Evolutionary conservation across 2,888 invertebrate genomes (phyloP).

Genomic region (Dendrolimus houi): DNA sequence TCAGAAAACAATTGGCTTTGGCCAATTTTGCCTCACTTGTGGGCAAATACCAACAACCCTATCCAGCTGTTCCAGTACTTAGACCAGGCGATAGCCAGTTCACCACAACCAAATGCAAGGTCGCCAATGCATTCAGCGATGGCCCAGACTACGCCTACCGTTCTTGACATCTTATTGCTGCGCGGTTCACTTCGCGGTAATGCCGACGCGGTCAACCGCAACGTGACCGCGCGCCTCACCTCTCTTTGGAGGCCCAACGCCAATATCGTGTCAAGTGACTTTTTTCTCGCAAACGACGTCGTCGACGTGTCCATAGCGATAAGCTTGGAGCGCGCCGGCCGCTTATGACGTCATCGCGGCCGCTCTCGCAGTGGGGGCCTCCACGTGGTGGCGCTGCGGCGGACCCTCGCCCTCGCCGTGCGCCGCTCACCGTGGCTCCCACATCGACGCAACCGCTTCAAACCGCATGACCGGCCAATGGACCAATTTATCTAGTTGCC

Average conservation of each 20-base stretch:
- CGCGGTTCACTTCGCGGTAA: constrained; percentile 78
- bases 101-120: constrained; percentile 51
- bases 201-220: constrained; percentile 81
- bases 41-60: constrained; percentile 76
- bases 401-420: constrained; percentile 8
- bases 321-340: constrained; percentile 52
- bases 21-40: constrained; percentile 79
- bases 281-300: constrained; percentile 82
- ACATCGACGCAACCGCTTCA: constrained; percentile 23
- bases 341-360: constrained; percentile 54
- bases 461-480: constrained; percentile 15
- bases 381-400: constrained; percentile 23
- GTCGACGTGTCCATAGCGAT: constrained; percentile 79
- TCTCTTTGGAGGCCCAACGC: constrained; percentile 80
- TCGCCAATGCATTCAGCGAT: constrained; percentile 80
- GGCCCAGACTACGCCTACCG: constrained; percentile 84
- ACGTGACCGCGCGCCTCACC: constrained; percentile 81
- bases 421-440: constrained; percentile 47
- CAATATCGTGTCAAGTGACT: constrained; percentile 85
- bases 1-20: constrained; percentile 78
- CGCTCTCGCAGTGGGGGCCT: constrained; percentile 48
- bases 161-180: constrained; percentile 77
- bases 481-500: constrained; percentile 29
- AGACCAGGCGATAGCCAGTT: constrained; percentile 51
- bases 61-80: constrained; percentile 51